Conservation (phyloP, 2,797 vertebrate genomes). For the Dermochelys coriacea region DNA sequence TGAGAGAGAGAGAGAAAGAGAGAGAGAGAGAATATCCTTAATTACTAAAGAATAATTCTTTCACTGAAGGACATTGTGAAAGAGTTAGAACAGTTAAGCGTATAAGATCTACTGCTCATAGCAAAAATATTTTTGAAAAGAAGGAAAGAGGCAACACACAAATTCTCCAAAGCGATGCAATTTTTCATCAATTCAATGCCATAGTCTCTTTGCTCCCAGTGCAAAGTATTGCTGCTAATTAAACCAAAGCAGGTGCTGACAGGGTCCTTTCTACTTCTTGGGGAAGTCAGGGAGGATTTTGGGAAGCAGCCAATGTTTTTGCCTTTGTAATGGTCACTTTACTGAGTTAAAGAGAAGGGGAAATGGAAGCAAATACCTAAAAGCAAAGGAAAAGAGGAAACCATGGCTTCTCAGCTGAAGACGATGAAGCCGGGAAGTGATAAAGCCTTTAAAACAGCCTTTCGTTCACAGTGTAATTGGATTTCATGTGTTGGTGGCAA, state of each 20-base stretch:
- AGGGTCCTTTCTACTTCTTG: neutral
- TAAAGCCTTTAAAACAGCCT: constrained; percentile 67
- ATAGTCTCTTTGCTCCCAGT: neutral
- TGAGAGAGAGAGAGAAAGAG: neutral
- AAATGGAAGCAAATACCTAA: neutral
- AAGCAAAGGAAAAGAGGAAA: constrained; percentile 30
- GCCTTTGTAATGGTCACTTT: neutral
- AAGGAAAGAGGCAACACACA: neutral
- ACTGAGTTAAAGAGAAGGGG: neutral
- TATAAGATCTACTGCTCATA: neutral
- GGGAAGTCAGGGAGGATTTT: neutral
- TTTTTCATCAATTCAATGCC: neutral
- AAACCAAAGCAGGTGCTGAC: neutral
- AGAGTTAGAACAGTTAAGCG: neutral
- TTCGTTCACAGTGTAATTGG: constrained; percentile 71
- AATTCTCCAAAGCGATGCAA: neutral
- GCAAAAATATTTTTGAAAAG: neutral
- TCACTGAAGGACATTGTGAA: neutral
- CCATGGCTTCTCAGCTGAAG: constrained; percentile 7
- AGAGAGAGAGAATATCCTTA: neutral
- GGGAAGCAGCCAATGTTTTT: neutral
- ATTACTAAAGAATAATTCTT: neutral
- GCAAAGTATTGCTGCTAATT: neutral
- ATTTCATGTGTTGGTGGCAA: constrained; percentile 75
- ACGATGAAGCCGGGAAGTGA: constrained; percentile 53